Conservation (phyloP, 2,113 vertebrate genomes). For the Melanostigma gelatinosum region DNA sequence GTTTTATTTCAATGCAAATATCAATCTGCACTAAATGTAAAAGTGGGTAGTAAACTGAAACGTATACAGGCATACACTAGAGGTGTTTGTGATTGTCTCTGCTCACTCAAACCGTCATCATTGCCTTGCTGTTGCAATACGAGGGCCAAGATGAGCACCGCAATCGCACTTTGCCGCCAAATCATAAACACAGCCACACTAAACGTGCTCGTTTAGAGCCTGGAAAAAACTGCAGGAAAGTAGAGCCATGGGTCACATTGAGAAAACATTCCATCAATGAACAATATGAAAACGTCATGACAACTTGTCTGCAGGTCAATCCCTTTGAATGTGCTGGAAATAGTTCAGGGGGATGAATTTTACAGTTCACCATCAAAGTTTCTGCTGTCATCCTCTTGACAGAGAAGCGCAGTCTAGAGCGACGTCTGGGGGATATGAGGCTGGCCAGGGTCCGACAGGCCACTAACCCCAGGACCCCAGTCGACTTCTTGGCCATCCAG, state of each 20-base stretch:
- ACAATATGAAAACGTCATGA: neutral
- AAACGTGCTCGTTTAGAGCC: neutral
- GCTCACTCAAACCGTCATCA: neutral
- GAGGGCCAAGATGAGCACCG: neutral
- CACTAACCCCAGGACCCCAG: slow-evolving; percentile 68
- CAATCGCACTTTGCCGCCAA: rapidly evolving
- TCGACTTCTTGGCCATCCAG: slow-evolving; percentile 73
- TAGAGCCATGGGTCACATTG: neutral
- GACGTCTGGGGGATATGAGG: slow-evolving; percentile 65
- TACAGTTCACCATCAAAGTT: neutral
- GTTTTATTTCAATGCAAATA: neutral
- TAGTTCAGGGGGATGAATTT: neutral
- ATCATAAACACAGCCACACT: neutral
- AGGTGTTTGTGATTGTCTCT: neutral
- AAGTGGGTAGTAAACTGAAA: neutral
- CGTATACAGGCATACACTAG: neutral
- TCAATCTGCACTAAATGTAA: neutral
- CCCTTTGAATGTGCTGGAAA: neutral
- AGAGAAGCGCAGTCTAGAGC: slow-evolving; percentile 76
- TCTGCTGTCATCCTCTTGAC: neutral
- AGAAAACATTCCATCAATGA: neutral
- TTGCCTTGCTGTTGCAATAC: neutral
- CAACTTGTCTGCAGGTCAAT: rapidly evolving
- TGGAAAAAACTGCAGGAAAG: neutral
- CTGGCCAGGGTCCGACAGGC: slow-evolving; percentile 76